Evolutionary conservation across 2,888 invertebrate genomes (phyloP).

Genomic region (Anorthoa munda): DNA sequence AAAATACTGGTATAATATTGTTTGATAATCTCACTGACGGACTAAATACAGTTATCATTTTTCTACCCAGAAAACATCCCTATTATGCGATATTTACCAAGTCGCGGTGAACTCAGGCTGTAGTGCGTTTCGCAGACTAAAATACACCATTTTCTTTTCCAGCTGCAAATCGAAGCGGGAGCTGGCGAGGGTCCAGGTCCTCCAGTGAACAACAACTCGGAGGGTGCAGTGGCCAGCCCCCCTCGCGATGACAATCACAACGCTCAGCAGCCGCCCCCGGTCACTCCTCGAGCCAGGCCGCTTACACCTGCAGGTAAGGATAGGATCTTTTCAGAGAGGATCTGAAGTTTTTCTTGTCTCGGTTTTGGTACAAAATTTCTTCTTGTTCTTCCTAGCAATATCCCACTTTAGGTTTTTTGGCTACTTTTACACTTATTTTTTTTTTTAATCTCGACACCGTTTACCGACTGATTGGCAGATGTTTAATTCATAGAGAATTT

Average conservation of each 20-base stretch:
- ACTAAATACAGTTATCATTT: too few species aligned
- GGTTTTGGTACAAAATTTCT: neutral
- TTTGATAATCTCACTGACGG: too few species aligned
- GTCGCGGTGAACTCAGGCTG: too few species aligned
- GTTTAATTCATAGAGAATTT: too few species aligned
- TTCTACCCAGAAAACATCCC: too few species aligned
- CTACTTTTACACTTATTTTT: too few species aligned
- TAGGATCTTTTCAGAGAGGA: neutral
- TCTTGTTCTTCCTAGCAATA: too few species aligned
- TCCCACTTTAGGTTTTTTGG: too few species aligned
- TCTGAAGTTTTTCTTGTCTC: neutral
- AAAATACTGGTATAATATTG: too few species aligned
- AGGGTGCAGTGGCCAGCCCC: conserved; percentile 83
- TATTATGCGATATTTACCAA: too few species aligned
- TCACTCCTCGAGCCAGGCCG: conserved; percentile 83
- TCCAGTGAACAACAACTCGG: conserved; percentile 87
- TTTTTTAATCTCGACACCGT: too few species aligned
- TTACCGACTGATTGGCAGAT: too few species aligned
- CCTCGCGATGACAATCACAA: conserved; percentile 89
- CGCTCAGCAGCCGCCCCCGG: conserved; percentile 79
- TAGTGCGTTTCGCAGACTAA: neutral
- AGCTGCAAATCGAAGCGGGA: conserved; percentile 86
- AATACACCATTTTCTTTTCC: conserved; percentile 41
- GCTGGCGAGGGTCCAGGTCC: conserved; percentile 86
- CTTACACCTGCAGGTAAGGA: conserved; percentile 90